Evolutionary conservation across 2,888 invertebrate species (phyloP).

Genomic region (Pandemis heparana): DNA sequence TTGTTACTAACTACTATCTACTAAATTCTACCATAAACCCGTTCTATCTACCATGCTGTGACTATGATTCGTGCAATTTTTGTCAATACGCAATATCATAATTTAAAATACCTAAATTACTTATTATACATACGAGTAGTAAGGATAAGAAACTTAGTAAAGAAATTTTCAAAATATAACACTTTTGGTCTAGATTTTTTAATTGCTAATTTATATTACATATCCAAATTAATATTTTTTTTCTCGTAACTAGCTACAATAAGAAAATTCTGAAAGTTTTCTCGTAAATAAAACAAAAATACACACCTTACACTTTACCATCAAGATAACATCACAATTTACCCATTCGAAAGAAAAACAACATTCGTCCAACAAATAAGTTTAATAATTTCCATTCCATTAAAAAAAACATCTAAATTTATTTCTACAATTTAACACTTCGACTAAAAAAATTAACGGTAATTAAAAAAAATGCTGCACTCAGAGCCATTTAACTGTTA

Average conservation of each 20-base stretch:
- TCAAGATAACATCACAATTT: background rate
- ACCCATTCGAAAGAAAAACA: background rate
- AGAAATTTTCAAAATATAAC: too few species aligned
- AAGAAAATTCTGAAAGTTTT: too few species aligned
- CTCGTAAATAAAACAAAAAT: background rate
- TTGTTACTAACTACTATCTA: background rate
- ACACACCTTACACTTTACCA: background rate
- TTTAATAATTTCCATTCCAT: too few species aligned
- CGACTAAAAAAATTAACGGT: background rate
- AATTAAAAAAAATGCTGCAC: background rate
- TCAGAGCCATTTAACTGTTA: background rate
- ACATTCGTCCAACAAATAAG: background rate
- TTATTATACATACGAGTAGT: too few species aligned
- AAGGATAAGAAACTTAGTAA: too few species aligned
- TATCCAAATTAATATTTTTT: too few species aligned
- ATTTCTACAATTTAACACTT: background rate
- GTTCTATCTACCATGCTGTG: background rate
- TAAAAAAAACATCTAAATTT: background rate
- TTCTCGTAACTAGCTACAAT: too few species aligned
- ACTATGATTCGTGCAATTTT: background rate
- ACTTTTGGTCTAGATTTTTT: too few species aligned
- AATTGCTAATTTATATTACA: too few species aligned
- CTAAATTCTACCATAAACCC: background rate
- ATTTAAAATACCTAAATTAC: background rate
- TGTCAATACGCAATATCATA: background rate